Base-by-base conservation (phyloP, 2,113 vertebrate genomes). In the Terrapene triunguis region DNA sequence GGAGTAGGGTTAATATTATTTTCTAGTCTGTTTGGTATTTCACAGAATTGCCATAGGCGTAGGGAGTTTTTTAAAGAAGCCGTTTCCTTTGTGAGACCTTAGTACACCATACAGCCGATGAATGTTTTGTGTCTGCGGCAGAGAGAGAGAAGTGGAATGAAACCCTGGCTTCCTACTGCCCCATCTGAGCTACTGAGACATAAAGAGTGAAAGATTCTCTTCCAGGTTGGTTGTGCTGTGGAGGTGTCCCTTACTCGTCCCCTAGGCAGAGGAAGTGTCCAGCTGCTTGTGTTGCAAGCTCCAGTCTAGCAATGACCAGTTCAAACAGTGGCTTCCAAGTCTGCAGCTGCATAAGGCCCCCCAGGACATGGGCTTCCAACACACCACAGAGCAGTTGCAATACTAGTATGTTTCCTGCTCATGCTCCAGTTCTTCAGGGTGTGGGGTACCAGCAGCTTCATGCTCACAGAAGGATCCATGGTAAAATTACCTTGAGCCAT, bases 21-120 rank as follows among this genome's bases (percentile, higher is more conserved):
- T 95, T 90, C 82, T 91, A n/a, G 54, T 93, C 80, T 51, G 24
- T 81, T 86, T 89, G 74, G 35, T 74, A n/a, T 94, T 95, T 94
- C 84, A 83, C 78, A 81, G 89, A 69, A 35, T 72, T 88, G 47
- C 72, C 89, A 84, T 47, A 27, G 91, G 65, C 80, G 44, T 2
- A 11, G 84, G 87, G 89, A 2, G 3, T 22, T 59, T 93, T 76
- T 29, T 48, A 5, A 59, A 93, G 10, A 54, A 74, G 57, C 5
- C 8, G 88, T 93, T 86, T 8, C 89, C 83, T 91, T 87, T 47
- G 11, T 74, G 38, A 29, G 47, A 54, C 80, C 65, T 62, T 78
- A 82, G 76, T 82, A n/a, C 32, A 48, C 7, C 81, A 87, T 50
- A 82, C n/a, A 89, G 78, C 55, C 89, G 80, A 25, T 27, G 80